Evolutionary conservation across 2,797 vertebrate genomes (phyloP).

Genomic region (Hybognathus amarus): DNA sequence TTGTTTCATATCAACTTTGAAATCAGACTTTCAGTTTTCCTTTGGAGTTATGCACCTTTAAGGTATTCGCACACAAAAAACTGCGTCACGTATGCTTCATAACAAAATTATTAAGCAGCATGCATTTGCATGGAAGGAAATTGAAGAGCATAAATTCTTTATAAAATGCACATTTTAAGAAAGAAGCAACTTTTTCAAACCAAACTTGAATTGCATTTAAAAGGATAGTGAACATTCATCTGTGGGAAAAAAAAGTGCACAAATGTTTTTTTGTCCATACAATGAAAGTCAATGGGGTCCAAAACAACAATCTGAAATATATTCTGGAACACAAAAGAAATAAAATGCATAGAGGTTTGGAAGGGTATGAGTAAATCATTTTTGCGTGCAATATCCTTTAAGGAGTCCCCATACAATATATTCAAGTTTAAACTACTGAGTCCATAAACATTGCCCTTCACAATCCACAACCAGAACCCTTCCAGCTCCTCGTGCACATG

Average conservation of each 20-base stretch:
- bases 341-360: background rate
- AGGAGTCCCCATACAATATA: background rate
- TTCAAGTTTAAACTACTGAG: background rate
- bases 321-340: background rate
- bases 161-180: background rate
- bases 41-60: background rate
- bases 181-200: background rate
- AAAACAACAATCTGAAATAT: background rate
- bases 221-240: background rate
- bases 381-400: background rate
- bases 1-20: conserved; percentile 4
- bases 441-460: conserved; percentile 3
- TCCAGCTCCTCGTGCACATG: conserved; percentile 36
- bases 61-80: background rate
- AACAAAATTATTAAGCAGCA: background rate
- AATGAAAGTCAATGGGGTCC: background rate
- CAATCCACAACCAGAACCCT: conserved; percentile 46
- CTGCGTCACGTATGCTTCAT: background rate
- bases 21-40: conserved; percentile 16
- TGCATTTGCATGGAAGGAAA: background rate
- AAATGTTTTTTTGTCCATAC: too few relatives aligned
- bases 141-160: background rate
- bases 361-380: background rate
- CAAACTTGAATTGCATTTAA: background rate
- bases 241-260: background rate